Evolutionary conservation across 2,888 invertebrate species (phyloP), one percentile per base, ranked within the genome.

Genomic region (Pollenia griseotomentosa): DNA sequence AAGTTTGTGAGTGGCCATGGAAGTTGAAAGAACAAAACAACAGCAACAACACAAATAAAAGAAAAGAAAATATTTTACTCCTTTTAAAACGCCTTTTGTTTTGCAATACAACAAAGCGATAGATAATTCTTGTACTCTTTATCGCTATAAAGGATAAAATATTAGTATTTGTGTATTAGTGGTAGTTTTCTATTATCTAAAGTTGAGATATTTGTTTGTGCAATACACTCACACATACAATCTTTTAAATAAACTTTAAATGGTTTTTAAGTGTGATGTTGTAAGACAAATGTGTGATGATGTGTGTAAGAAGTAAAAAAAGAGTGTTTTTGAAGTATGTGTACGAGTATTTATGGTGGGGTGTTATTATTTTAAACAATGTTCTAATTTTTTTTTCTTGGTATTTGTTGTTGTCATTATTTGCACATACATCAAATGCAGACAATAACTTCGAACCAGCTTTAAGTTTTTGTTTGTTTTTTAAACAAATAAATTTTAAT

Each of bases 81-180:
- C 84, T 48, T 70, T 70, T 40, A 68, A 11, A 79, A 84, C 79
- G 68, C 74, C 84, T 79, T 73, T 84, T 84, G 74, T 79, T 84
- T 74, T n/a, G 44, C 19, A 68, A 66, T 19, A 68, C 42, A 74
- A 74, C 44, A 84, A 84, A 66, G 46, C 79, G 59, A 84, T 84
- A 84, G 59, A 84, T 84, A 84, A 84, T 42, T 84, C 74, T 74
- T 84, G 3, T 19, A 44, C 44, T 19, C 10, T 33, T 79, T 84
- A 61, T 79, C 78, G 59, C 16, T 51, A 14, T 57, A 59, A 71
- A 65, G 57, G 44, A 61, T 61, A 82, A 82, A 68, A 46, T 53
- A 44, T 11, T 70, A 55, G 9, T 51, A 19, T 16, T 40, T n/a
- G n/a, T 53, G 70, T n/a, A 33, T 57, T 42, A 53, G 42, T 74